Evolutionary conservation across 2,888 invertebrate species (phyloP).

Genomic region (Altica lythri): DNA sequence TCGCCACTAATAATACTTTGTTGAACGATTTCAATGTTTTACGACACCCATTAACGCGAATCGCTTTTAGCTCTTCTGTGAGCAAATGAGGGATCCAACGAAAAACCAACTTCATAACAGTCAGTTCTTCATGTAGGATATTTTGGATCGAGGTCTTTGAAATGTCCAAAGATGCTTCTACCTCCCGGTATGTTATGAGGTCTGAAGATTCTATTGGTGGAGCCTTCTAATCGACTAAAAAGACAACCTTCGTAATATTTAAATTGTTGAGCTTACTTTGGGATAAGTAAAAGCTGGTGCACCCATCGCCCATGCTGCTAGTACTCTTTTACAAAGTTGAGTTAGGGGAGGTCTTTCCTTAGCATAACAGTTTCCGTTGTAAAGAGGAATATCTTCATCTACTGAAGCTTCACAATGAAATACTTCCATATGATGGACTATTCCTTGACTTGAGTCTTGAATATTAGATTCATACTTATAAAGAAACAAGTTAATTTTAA

Average conservation of each 20-base stretch:
- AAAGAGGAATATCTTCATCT: conserved; percentile 71
- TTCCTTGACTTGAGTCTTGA: conserved; percentile 75
- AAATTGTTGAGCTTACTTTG: conserved; percentile 53
- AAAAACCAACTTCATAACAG: too few relatives aligned
- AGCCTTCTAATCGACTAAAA: too few relatives aligned
- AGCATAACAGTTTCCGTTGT: conserved; percentile 84
- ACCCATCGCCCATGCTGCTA: conserved; percentile 99
- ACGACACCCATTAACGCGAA: too few relatives aligned
- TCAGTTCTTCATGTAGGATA: too few relatives aligned
- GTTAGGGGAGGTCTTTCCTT: conserved; percentile 74
- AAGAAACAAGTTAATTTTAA: conserved; percentile 32
- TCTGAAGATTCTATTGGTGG: too few relatives aligned
- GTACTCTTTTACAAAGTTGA: conserved; percentile 79
- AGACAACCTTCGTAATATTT: conserved; percentile 21
- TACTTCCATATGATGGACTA: conserved; percentile 98
- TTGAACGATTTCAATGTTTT: too few relatives aligned
- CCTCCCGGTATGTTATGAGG: too few relatives aligned
- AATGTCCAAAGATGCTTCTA: too few relatives aligned
- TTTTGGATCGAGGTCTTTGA: too few relatives aligned
- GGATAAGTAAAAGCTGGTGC: conserved; percentile 86
- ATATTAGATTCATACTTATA: conserved; percentile 83
- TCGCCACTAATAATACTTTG: too few relatives aligned
- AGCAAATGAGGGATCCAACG: too few relatives aligned
- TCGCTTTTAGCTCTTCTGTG: too few relatives aligned
- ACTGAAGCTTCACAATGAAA: conserved; percentile 87